Evolutionary conservation across 2,797 vertebrate species (phyloP), one percentile per base, ranked within the genome.

Genomic region (Molossus alvarezi): DNA sequence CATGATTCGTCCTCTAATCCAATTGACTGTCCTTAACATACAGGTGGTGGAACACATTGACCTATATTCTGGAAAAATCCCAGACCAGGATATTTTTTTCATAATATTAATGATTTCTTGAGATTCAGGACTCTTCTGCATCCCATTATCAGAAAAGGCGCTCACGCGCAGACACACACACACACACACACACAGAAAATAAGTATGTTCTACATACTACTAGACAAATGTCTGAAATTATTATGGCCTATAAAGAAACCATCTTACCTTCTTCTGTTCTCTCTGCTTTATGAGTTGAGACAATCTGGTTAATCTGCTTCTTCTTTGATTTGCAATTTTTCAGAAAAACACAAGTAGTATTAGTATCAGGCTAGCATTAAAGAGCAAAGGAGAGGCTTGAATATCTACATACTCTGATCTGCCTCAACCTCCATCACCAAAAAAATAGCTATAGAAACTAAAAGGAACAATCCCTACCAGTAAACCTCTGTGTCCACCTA

Each of bases 161-260:
- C 5, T 55, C 10, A 90, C 5, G 53, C 20, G 79, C 8, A 79
- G 12, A 65, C 4, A 85, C 57, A 15, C 41, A 45, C 41, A 45
- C 41, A 51, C 5, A 57, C 20, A 82, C 8, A 83, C 14, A 65
- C 4, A 85, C 57, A 14, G 10, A 86, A 95, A 83, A 45, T 33
- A 88, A 91, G 6, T 48, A 62, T 92, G 12, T 89, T 94, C 27
- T 90, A 37, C 41, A 3, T 45, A 45, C 41, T 90, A 57, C 37
- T 45, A 62, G 62, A 29, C 10, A 94, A 88, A 88, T 33, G 21
- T 60, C 55, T 93, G 72, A 94, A 93, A 79, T 91, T 91, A 92
- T 95, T 96, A 67, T 86, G 27, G 62, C 29, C 57, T 83, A 64
- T 17, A 2, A 87, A 84, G 90, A 87, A 94, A 53, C 9, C n/a